phyloP scores from a whole-genome alignment of 2,797 vertebrate species.

The Naso thynnoides region DNA sequence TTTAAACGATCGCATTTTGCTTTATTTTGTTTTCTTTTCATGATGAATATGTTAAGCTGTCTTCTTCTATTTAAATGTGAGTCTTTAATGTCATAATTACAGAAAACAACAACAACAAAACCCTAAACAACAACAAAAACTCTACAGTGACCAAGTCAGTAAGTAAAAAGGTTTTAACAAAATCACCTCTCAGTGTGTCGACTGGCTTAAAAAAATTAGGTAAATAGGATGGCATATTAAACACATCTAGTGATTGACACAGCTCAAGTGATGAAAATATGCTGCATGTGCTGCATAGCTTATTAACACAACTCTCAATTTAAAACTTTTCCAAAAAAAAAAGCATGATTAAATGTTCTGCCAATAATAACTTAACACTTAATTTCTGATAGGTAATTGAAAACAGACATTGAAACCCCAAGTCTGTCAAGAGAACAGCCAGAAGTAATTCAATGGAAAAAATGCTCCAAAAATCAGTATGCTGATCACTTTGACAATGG shows the following conservation, averaged over 20 bases:
- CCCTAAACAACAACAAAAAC: not conserved
- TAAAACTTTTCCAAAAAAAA: slow-evolving; percentile 9
- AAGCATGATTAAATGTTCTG: slow-evolving; percentile 41
- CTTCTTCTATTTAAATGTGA: not conserved
- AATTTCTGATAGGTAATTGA: slow-evolving; percentile 57
- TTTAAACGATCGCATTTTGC: too few species aligned
- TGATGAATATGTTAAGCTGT: not conserved
- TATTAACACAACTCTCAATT: slow-evolving; percentile 17
- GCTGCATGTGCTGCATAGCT: not conserved
- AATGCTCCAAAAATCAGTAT: slow-evolving; percentile 42
- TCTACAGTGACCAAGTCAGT: not conserved
- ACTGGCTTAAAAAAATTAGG: too few species aligned
- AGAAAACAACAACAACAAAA: not conserved
- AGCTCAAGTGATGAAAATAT: not conserved
- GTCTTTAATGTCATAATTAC: not conserved
- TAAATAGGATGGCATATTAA: not conserved
- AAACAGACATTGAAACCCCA: slow-evolving; percentile 59
- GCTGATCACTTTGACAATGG: slow-evolving; percentile 58
- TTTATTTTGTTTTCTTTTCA: not conserved
- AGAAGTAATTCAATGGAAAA: slow-evolving; percentile 39
- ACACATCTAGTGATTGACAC: not conserved
- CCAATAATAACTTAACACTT: slow-evolving; percentile 38
- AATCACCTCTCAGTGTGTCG: not conserved
- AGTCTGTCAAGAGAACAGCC: slow-evolving; percentile 45
- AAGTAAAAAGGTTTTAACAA: not conserved